A percentile compares a stretch with the other conserved stretches of the same genome.
These are phyloP conservation scores for Stegastes partitus DNA, from an alignment of 2,113 vertebrate genomes.

Conservation along the genomic window DNA sequence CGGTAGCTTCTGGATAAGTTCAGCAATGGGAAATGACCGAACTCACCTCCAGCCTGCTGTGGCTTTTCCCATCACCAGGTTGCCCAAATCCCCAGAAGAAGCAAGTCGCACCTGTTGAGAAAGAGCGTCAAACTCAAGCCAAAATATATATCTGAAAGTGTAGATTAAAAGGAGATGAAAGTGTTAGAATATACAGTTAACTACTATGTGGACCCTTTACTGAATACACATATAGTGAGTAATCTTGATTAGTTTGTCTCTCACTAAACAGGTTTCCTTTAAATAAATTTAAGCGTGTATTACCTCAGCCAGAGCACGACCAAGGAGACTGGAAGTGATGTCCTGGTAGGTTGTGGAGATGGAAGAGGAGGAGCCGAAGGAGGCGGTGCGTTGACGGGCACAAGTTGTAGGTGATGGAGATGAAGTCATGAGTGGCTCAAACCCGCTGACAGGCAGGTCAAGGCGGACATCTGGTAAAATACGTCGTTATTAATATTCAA, in stretches of 20 bases:
- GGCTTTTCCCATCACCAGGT: slow-evolving; percentile 86
- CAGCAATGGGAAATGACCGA: background rate
- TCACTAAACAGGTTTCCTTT: background rate
- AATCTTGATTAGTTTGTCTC: no score
- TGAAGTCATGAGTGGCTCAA: slow-evolving; percentile 75
- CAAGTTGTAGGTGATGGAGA: slow-evolving; percentile 59
- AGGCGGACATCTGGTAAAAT: slow-evolving; percentile 72
- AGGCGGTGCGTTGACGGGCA: slow-evolving; percentile 71
- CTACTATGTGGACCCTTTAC: no score
- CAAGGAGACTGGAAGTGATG: slow-evolving; percentile 87
- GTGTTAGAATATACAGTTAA: background rate
- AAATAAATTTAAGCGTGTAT: background rate
- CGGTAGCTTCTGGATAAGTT: background rate
- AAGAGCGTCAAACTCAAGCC: background rate
- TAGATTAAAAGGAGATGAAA: background rate
- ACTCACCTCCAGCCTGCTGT: slow-evolving; percentile 93
- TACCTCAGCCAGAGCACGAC: slow-evolving; percentile 89
- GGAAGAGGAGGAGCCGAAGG: slow-evolving; percentile 82
- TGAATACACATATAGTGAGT: no score
- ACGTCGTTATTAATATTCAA: background rate
- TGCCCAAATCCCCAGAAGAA: slow-evolving; percentile 88
- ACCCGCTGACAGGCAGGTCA: slow-evolving; percentile 52
- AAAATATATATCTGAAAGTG: background rate
- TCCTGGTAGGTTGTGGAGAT: slow-evolving; percentile 88
- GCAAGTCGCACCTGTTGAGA: slow-evolving; percentile 90